Percentiles rank a stretch among this genome's conserved stretches.
Evolutionary conservation across 2,888 invertebrate genomes (phyloP).

Genomic region (Allacma fusca): DNA sequence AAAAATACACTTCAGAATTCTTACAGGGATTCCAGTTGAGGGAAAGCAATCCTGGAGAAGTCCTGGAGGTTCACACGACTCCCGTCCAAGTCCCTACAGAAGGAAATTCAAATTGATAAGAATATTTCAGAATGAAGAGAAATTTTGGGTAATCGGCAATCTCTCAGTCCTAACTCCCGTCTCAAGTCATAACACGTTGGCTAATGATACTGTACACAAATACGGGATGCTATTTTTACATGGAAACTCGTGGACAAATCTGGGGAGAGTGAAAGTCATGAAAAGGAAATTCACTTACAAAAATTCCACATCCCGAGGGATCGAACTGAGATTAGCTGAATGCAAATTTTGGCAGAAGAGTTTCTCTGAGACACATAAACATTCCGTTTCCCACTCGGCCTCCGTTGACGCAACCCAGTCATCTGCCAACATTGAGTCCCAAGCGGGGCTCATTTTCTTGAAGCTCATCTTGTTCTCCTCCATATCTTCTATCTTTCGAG

Average conservation of each 20-base stretch:
- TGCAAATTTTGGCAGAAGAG: constrained; percentile 59
- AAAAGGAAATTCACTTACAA: constrained; percentile 50
- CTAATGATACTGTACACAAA: too few species aligned
- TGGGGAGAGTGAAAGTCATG: too few species aligned
- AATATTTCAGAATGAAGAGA: too few species aligned
- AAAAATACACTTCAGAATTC: too few species aligned
- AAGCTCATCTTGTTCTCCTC: background rate
- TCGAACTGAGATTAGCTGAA: constrained; percentile 49
- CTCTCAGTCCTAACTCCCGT: too few species aligned
- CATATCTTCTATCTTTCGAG: background rate
- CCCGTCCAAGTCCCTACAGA: constrained; percentile 58
- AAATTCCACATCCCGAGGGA: constrained; percentile 57
- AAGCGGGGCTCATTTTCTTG: background rate
- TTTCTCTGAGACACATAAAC: constrained; percentile 56
- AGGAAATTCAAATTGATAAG: background rate
- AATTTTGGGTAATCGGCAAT: too few species aligned
- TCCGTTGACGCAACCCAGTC: constrained; percentile 6
- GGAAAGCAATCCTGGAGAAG: constrained; percentile 45
- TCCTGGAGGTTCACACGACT: constrained; percentile 44
- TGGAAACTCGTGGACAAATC: too few species aligned
- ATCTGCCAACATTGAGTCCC: background rate
- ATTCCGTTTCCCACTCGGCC: constrained; percentile 36
- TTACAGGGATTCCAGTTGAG: constrained; percentile 55
- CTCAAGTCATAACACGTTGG: too few species aligned
- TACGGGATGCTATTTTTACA: too few species aligned